A percentile compares a stretch with the other conserved stretches of the same genome.
phyloP scores from a whole-genome alignment of 2,797 vertebrate genomes.

The Myotis daubentonii region DNA sequence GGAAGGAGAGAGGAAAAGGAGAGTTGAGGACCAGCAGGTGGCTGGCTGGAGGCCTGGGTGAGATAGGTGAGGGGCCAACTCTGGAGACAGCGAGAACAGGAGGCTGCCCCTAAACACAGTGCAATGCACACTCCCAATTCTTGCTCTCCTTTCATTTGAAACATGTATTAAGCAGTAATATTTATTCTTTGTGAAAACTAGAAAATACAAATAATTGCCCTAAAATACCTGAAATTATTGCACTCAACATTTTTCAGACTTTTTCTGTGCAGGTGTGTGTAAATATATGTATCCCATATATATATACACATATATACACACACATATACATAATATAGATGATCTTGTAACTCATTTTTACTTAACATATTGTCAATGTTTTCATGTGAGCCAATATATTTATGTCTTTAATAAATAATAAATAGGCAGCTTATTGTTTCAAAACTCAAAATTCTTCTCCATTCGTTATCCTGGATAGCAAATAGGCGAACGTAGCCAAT shows the following conservation, averaged over 20 bases:
- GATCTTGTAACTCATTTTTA: not conserved
- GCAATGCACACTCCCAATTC: too few species aligned
- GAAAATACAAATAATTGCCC: not conserved
- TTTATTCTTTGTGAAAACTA: not conserved
- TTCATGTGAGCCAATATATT: not conserved
- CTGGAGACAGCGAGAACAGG: not conserved
- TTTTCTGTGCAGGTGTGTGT: not conserved
- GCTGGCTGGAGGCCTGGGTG: not conserved
- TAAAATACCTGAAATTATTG: not conserved
- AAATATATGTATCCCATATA: not conserved
- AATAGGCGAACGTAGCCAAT: slow-evolving; percentile 44
- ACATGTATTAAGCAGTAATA: not conserved
- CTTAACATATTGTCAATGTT: not conserved
- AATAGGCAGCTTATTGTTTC: not conserved
- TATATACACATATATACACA: too few species aligned
- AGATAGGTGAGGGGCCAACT: not conserved
- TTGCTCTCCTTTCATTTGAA: not conserved
- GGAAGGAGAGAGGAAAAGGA: not conserved
- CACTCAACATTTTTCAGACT: not conserved
- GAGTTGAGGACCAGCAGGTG: not conserved
- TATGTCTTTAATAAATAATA: not conserved
- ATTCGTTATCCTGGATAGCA: not conserved
- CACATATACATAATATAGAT: not conserved
- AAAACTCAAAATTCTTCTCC: slow-evolving; percentile 41
- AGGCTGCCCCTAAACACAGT: rapidly evolving